Conservation (phyloP, 2,888 invertebrate species). For the Fragum sueziense region DNA sequence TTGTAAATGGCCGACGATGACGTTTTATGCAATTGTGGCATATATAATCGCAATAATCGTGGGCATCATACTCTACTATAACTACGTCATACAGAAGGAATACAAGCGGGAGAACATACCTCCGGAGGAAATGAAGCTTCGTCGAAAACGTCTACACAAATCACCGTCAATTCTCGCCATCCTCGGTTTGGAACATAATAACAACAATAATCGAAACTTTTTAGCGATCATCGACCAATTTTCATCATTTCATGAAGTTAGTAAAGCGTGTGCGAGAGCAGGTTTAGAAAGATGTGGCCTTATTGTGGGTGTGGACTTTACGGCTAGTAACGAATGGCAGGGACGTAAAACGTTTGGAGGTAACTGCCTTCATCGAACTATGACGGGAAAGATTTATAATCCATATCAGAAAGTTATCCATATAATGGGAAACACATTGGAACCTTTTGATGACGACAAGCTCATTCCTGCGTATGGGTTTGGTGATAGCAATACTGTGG, state of each 20-base stretch:
- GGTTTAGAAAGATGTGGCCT: slow-evolving; percentile 83
- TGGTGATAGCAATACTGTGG: slow-evolving; percentile 78
- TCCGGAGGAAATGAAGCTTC: slow-evolving; percentile 31
- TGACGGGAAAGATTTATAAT: slow-evolving; percentile 80
- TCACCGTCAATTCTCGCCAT: slow-evolving; percentile 69
- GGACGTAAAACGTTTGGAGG: slow-evolving; percentile 83
- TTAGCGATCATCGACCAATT: slow-evolving; percentile 80
- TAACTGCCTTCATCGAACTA: slow-evolving; percentile 81
- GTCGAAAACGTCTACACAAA: slow-evolving; percentile 55
- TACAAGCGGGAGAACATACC: slow-evolving; percentile 31
- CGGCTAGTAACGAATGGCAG: slow-evolving; percentile 85
- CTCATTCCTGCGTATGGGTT: slow-evolving; percentile 80
- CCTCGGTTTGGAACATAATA: slow-evolving; percentile 67
- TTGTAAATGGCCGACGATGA: slow-evolving; percentile 56
- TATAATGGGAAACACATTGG: slow-evolving; percentile 79
- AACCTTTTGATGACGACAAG: slow-evolving; percentile 78
- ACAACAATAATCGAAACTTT: slow-evolving; percentile 63
- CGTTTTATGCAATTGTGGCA: slow-evolving; percentile 73
- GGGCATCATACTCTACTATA: slow-evolving; percentile 72
- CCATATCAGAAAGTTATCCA: slow-evolving; percentile 83
- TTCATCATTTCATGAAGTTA: slow-evolving; percentile 81
- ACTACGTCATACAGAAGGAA: slow-evolving; percentile 68
- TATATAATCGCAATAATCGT: slow-evolving; percentile 75
- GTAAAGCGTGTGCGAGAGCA: slow-evolving; percentile 82
- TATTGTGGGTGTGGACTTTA: slow-evolving; percentile 85